These are phyloP conservation scores for Ammodytes marinus DNA, from an alignment of 2,113 vertebrate genomes.

Conservation along the genomic window DNA sequence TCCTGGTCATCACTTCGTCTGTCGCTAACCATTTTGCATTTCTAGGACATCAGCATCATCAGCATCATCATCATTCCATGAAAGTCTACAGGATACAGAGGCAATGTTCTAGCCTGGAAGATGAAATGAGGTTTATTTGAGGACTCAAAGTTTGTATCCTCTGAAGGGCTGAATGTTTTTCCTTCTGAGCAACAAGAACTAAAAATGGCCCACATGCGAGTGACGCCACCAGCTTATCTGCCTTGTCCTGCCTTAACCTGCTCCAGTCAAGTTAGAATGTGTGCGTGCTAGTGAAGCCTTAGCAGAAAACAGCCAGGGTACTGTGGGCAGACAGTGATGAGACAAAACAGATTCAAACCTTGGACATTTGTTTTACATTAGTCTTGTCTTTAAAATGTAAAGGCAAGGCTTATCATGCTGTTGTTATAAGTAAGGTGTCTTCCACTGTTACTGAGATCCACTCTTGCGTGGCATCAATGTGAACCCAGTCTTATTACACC, in stretches of 20 bases:
- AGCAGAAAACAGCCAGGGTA: conserved; percentile 31
- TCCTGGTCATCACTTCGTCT: not conserved
- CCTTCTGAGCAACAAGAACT: conserved; percentile 48
- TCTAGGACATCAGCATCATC: conserved; percentile 33
- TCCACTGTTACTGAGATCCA: conserved; percentile 54
- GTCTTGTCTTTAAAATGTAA: not conserved
- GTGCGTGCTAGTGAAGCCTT: conserved; percentile 20
- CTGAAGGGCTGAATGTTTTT: conserved; percentile 50
- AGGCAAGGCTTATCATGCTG: conserved; percentile 41
- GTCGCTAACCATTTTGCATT: conserved; percentile 24
- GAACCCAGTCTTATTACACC: conserved; percentile 44
- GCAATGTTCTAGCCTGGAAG: conserved; percentile 32
- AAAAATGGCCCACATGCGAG: conserved; percentile 66
- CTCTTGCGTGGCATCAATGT: conserved; percentile 66
- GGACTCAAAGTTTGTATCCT: conserved; percentile 59
- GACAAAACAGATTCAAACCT: conserved; percentile 49
- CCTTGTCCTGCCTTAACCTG: conserved; percentile 66
- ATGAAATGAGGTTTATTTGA: conserved; percentile 48
- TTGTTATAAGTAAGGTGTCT: conserved; percentile 49
- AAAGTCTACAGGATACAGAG: not conserved
- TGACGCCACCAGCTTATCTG: conserved; percentile 61
- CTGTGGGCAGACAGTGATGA: conserved; percentile 33
- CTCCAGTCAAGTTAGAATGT: conserved; percentile 34
- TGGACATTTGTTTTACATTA: conserved; percentile 38
- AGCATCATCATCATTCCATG: not conserved